phyloP scores from a whole-genome alignment of 2,888 invertebrate genomes.

The Tinea pellionella region DNA sequence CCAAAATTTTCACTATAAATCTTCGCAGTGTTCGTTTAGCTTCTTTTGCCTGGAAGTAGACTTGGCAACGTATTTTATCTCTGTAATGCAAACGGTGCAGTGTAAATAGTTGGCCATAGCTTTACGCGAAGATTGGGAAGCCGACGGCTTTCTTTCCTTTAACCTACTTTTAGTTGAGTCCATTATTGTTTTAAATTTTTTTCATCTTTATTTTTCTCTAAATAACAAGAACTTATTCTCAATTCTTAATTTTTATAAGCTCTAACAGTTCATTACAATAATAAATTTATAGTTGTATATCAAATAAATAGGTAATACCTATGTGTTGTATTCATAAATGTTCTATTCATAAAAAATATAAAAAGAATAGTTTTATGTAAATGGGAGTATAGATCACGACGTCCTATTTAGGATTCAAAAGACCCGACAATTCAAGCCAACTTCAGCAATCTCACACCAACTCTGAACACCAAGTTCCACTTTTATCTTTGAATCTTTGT shows the following conservation, averaged over 20 bases:
- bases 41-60: slow-evolving; percentile 56
- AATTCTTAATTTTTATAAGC: too few species aligned
- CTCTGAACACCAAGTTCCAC: slow-evolving; percentile 26
- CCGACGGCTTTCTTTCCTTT: slow-evolving; percentile 2
- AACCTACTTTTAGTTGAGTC: slow-evolving; percentile 8
- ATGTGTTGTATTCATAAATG: too few species aligned
- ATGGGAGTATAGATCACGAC: slow-evolving; percentile 13
- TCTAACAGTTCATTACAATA: too few species aligned
- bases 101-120: slow-evolving; percentile 45
- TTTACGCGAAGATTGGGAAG: slow-evolving; percentile 5
- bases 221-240: too few species aligned
- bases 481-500: slow-evolving; percentile 38
- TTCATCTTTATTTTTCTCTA: not conserved
- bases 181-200: not conserved
- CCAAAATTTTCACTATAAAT: slow-evolving; percentile 66
- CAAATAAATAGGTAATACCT: too few species aligned
- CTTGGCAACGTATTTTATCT: slow-evolving; percentile 67
- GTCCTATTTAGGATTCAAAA: slow-evolving; percentile 36
- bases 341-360: not conserved
- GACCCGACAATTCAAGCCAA: slow-evolving; percentile 24
- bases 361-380: not conserved
- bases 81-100: slow-evolving; percentile 55
- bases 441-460: slow-evolving; percentile 40
- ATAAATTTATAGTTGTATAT: too few species aligned
- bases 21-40: slow-evolving; percentile 48